These are phyloP conservation scores for Chelon auratus DNA, from an alignment of 2,797 vertebrate genomes.

Conservation along the genomic window DNA sequence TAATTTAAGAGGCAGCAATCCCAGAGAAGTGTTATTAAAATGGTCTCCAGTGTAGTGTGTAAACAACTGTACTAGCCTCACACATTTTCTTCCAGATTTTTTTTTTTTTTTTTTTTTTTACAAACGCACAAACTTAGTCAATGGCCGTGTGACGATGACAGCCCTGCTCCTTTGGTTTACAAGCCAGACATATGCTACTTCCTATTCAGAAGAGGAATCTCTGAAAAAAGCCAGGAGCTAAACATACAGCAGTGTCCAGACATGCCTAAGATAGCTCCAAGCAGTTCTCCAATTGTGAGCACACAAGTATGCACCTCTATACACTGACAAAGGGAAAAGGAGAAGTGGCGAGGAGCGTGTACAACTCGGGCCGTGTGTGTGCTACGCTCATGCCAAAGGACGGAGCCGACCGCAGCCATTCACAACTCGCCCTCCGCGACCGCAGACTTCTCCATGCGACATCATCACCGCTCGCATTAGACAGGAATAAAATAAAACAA, in stretches of 20 bases:
- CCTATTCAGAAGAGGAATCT: constrained; percentile 82
- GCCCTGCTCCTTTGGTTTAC: constrained; percentile 35
- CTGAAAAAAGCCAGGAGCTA: constrained; percentile 73
- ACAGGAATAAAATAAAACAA: constrained; percentile 19
- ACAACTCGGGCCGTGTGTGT: constrained; percentile 32
- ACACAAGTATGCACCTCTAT: constrained; percentile 48
- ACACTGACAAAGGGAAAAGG: constrained; percentile 61
- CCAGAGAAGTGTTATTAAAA: constrained; percentile 4
- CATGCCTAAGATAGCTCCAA: constrained; percentile 82
- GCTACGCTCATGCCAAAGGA: constrained; percentile 49
- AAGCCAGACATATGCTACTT: constrained; percentile 75
- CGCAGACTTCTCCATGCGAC: constrained; percentile 60
- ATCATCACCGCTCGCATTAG: constrained; percentile 16
- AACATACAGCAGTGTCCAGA: constrained; percentile 84
- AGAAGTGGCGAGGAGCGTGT: constrained; percentile 72
- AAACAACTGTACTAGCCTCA: constrained; percentile 43
- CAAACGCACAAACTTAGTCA: constrained; percentile 66
- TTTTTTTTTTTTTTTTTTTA: background rate
- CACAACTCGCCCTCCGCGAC: constrained; percentile 53
- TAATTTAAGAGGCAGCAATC: background rate
- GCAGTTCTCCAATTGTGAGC: constrained; percentile 79
- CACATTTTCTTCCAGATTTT: constrained; percentile 60
- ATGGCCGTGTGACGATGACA: constrained; percentile 75
- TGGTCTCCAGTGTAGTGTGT: constrained; percentile 25
- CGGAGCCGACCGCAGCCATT: constrained; percentile 58